Conservation (phyloP, 1,140 invertebrate species). For the Yoshiicerus persimilis region DNA sequence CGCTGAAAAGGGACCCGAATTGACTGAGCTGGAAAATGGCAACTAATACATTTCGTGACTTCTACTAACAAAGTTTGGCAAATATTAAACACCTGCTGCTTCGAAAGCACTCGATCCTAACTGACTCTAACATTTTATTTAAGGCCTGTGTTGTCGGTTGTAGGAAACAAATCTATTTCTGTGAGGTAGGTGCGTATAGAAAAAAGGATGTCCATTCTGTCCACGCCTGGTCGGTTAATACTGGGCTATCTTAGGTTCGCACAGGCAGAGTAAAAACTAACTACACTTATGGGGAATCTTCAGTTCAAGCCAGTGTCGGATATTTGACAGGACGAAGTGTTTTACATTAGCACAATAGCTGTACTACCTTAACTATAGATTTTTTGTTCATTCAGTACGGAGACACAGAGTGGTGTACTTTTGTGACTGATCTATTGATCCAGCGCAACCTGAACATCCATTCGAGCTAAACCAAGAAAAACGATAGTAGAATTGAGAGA, state of each 20-base stretch:
- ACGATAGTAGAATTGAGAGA: background rate
- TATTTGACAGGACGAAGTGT: background rate
- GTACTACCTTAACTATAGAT: background rate
- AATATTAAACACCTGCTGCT: conserved; percentile 20
- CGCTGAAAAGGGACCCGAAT: background rate
- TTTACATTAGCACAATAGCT: background rate
- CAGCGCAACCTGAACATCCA: background rate
- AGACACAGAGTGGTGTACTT: background rate
- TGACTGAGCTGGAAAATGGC: background rate
- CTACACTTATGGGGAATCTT: background rate
- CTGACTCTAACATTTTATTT: background rate
- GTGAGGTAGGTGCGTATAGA: background rate
- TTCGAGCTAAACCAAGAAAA: background rate
- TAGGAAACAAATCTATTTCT: background rate
- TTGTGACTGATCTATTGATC: background rate
- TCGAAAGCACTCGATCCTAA: background rate
- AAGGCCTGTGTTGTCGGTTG: too few species aligned
- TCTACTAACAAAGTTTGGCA: background rate
- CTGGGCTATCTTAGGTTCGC: background rate
- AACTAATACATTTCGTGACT: background rate
- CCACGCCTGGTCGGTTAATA: background rate
- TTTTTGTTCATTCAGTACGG: background rate
- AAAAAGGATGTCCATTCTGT: background rate
- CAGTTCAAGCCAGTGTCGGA: background rate
- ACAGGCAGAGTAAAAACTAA: background rate